Percentiles rank a stretch among this genome's conserved stretches.
Conservation (phyloP, 2,888 invertebrate species). For the Micoletzkya japonica region DNA sequence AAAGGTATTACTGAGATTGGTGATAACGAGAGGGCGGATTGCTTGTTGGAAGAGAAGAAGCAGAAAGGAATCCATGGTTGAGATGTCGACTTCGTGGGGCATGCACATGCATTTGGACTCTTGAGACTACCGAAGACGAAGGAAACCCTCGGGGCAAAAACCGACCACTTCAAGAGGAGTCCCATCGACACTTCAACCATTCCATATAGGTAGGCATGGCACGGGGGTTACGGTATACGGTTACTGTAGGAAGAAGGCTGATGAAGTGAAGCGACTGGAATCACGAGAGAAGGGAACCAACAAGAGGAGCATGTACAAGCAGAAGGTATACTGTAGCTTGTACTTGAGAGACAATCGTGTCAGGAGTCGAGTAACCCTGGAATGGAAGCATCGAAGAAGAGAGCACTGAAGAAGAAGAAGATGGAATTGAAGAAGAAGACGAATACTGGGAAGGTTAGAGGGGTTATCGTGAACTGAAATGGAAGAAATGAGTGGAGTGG, state of each 20-base stretch:
- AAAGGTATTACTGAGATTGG: slow-evolving; percentile 69
- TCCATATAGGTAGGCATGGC: slow-evolving; percentile 34
- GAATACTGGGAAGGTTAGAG: slow-evolving; percentile 26
- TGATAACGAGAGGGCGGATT: not conserved
- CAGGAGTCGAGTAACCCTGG: slow-evolving; percentile 4
- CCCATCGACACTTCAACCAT: slow-evolving; percentile 57
- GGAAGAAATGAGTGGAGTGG: slow-evolving; percentile 33
- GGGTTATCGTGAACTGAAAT: not conserved
- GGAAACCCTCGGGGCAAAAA: slow-evolving; percentile 71
- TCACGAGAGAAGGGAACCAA: slow-evolving; percentile 13
- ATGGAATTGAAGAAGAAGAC: slow-evolving; percentile 30
- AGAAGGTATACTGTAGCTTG: slow-evolving; percentile 30
- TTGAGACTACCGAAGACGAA: slow-evolving; percentile 92
- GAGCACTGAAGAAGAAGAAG: slow-evolving; percentile 15
- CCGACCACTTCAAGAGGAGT: slow-evolving; percentile 48
- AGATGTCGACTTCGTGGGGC: slow-evolving; percentile 81
- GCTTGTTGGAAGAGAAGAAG: not conserved
- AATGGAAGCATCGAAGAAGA: slow-evolving; percentile 22
- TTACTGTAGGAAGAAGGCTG: slow-evolving; percentile 7
- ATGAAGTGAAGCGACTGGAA: slow-evolving; percentile 21
- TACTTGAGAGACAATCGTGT: not conserved
- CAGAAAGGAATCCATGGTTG: slow-evolving; percentile 25
- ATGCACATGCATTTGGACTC: slow-evolving; percentile 87
- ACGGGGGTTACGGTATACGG: slow-evolving; percentile 30
- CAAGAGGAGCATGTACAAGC: slow-evolving; percentile 17